phyloP scores from a whole-genome alignment of 2,888 invertebrate genomes.

The Agrochola lychnidis region DNA sequence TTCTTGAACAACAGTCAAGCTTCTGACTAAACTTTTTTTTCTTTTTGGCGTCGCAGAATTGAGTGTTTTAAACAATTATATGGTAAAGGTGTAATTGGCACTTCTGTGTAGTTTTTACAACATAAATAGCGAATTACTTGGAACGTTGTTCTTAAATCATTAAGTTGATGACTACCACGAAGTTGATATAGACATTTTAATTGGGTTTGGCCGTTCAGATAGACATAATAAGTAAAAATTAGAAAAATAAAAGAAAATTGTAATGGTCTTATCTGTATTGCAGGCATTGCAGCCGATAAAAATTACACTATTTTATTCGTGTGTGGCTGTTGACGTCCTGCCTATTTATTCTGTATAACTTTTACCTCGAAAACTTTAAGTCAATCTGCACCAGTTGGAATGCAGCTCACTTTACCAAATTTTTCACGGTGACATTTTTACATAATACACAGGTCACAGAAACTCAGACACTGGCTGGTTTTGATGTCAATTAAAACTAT shows the following conservation, averaged over 20 bases:
- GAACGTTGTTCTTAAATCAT: background rate
- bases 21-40: background rate
- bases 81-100: background rate
- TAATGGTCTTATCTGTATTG: background rate
- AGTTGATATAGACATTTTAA: background rate
- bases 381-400: no score
- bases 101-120: slow-evolving; percentile 1
- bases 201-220: background rate
- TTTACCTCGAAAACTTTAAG: no score
- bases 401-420: no score
- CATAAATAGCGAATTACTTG: slow-evolving; percentile 1
- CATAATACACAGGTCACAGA: no score
- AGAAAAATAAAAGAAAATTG: background rate
- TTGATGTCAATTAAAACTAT: no score
- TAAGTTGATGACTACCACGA: background rate
- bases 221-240: background rate
- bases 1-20: background rate
- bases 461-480: no score
- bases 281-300: background rate
- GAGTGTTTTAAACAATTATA: background rate
- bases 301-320: background rate
- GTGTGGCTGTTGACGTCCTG: background rate
- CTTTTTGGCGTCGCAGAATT: background rate
- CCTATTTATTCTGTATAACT: background rate
- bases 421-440: no score